phyloP scores from a whole-genome alignment of 2,888 invertebrate species.

The Thecocarcelia acutangulata region DNA sequence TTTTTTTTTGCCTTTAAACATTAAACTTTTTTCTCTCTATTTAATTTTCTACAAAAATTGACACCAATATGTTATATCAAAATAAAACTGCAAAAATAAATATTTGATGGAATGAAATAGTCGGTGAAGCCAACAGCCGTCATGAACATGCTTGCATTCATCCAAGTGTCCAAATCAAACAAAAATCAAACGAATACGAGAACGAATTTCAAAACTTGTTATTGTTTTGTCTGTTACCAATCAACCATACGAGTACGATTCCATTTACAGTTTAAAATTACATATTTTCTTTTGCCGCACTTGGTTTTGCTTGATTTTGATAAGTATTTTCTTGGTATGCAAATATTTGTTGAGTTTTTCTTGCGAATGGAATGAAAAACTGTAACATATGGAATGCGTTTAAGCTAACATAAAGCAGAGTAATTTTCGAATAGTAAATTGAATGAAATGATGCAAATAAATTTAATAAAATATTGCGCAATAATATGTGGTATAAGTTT shows the following conservation, averaged over 20 bases:
- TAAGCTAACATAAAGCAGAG: constrained; percentile 3
- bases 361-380: neutral
- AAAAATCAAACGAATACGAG: neutral
- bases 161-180: constrained; percentile 20
- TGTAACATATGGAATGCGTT: constrained; percentile 1
- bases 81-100: constrained; percentile 3
- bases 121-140: neutral
- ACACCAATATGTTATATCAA: constrained; percentile 57
- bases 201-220: constrained; percentile 13
- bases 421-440: neutral
- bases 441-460: constrained; percentile 3
- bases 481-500: neutral
- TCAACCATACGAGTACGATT: constrained; percentile 1
- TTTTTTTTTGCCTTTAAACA: constrained; percentile 1
- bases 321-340: constrained; percentile 20
- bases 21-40: neutral
- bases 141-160: neutral
- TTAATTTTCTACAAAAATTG: constrained; percentile 20
- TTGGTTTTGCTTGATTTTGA: neutral
- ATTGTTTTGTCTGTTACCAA: constrained; percentile 12
- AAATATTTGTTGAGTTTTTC: constrained; percentile 27
- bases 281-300: neutral
- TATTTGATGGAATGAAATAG: constrained; percentile 12
- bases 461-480: constrained; percentile 20
- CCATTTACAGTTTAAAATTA: neutral